These are phyloP conservation scores for Ardeotis arabs DNA, from an alignment of 2,113 vertebrate species.

Conservation along the genomic window DNA sequence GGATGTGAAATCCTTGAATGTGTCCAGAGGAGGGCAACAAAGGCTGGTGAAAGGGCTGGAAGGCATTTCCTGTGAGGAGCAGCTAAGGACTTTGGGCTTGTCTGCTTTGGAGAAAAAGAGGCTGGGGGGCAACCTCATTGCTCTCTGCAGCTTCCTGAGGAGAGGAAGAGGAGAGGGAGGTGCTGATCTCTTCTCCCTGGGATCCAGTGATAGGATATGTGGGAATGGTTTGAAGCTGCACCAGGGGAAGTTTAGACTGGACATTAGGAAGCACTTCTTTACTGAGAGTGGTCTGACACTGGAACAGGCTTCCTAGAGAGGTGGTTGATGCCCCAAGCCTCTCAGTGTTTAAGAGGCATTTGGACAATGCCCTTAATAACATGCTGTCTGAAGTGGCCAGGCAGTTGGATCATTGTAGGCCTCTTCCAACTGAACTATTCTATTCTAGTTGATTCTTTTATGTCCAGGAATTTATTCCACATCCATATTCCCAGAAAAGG, in stretches of 20 bases:
- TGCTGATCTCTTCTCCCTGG: neutral
- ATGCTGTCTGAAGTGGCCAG: neutral
- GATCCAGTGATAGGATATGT: fast-evolving
- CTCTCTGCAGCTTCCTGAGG: neutral
- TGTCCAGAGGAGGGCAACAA: neutral
- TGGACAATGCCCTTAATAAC: neutral
- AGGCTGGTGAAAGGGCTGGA: neutral
- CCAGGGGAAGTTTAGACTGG: neutral
- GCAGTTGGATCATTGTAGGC: neutral
- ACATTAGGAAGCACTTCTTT: neutral
- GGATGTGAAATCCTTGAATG: neutral
- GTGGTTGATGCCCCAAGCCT: fast-evolving
- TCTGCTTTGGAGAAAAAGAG: neutral
- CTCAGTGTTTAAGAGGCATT: neutral
- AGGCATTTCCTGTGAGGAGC: neutral
- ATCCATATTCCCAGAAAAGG: neutral
- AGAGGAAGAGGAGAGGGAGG: neutral
- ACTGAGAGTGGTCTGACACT: neutral
- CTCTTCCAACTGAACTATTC: neutral
- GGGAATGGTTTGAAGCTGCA: neutral
- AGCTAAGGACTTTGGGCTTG: neutral
- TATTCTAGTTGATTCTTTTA: neutral
- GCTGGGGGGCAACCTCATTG: neutral
- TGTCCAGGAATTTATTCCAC: neutral
- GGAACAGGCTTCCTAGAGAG: neutral